phyloP scores from a whole-genome alignment of 64 coral and sea anemone species.

The Pachyseris speciosa region DNA sequence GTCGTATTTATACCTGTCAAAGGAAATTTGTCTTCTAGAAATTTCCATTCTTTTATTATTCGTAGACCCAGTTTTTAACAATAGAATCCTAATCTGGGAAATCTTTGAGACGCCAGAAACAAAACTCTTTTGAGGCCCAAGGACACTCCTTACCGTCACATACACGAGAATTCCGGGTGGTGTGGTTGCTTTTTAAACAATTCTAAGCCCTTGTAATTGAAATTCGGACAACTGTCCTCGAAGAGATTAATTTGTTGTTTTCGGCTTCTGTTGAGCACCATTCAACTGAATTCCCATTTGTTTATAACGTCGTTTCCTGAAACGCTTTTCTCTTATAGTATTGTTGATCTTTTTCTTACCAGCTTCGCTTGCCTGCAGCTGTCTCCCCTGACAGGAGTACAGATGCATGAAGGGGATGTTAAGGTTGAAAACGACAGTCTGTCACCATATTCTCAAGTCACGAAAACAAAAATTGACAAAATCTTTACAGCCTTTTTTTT shows the following conservation, averaged over 20 bases:
- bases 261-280: not conserved
- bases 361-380: not conserved
- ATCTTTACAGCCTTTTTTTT: not conserved
- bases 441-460: too few relatives aligned
- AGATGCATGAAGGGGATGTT: too few relatives aligned
- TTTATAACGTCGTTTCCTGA: not conserved
- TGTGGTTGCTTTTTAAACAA: not conserved
- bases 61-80: not conserved
- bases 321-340: not conserved
- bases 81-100: not conserved
- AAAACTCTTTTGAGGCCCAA: not conserved
- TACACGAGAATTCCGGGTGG: not conserved
- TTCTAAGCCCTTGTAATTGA: not conserved
- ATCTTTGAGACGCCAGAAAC: not conserved
- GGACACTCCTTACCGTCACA: too few relatives aligned
- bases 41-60: not conserved
- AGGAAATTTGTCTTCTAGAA: not conserved
- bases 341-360: not conserved
- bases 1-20: slow-evolving; percentile 4
- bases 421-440: too few relatives aligned
- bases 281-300: not conserved
- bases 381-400: not conserved
- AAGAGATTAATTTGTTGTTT: not conserved
- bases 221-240: not conserved
- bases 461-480: not conserved